Conservation (phyloP, 1,140 invertebrate species). For the Bombus difficillimus region DNA sequence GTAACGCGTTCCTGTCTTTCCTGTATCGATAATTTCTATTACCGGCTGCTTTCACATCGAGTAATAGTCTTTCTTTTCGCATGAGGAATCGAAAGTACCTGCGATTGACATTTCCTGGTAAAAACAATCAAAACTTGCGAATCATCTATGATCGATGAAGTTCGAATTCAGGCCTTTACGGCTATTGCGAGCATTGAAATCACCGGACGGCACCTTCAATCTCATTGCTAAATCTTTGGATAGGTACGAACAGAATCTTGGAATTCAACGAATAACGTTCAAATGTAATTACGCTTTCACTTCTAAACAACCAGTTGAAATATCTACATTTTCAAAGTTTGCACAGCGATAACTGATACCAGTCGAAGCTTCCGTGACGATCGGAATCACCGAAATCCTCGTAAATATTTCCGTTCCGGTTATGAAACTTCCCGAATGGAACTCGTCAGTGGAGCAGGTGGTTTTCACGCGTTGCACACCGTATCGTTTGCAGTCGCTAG, state of each 20-base stretch:
- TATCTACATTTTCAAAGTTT: background rate
- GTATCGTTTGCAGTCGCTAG: background rate
- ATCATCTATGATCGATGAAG: too few species aligned
- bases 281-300: background rate
- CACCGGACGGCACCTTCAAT: too few species aligned
- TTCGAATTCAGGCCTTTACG: too few species aligned
- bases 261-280: too few species aligned
- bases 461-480: slow-evolving; percentile 1
- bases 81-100: too few species aligned
- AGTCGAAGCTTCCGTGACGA: background rate
- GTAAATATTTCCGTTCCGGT: slow-evolving; percentile 20
- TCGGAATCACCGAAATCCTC: slow-evolving; percentile 34
- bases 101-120: slow-evolving; percentile 11
- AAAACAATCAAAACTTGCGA: background rate
- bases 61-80: background rate
- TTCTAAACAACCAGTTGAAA: background rate
- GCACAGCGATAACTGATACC: background rate
- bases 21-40: background rate
- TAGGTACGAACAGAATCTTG: too few species aligned
- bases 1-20: background rate
- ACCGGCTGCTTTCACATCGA: slow-evolving; percentile 6
- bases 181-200: too few species aligned
- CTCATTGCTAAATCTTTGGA: too few species aligned
- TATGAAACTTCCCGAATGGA: slow-evolving; percentile 46
- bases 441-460: slow-evolving; percentile 24